Evolutionary conservation across 2,888 invertebrate genomes (phyloP), one percentile per base, ranked within the genome.

Genomic region (Hanleya hanleyi): DNA sequence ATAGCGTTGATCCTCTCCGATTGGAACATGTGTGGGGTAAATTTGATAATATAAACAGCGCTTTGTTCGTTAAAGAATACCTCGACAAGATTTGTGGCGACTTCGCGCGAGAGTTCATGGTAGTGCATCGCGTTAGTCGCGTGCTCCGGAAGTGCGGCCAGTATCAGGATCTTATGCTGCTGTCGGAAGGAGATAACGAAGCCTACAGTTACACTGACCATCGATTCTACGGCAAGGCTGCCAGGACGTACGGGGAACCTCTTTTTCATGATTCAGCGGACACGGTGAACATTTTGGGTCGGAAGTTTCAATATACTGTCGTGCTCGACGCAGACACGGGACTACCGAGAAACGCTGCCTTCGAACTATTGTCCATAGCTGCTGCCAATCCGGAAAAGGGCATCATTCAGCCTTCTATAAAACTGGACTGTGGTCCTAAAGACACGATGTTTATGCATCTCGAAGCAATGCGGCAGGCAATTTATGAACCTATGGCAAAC

Each of bases 391-490:
- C 87, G 15, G 83, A 85, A 29, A 74, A 81, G 18, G 86, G 85
- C 6, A 86, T 87, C 49, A 84, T 87, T 37, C 87, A 86, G 69
- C 86, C 86, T 3, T 77, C 85, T 3, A 86, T 87, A 18, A 85
- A 86, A 73, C 77, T 87, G 12, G 77, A 81, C 64, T 85, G 82
- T 37, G 61, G 76, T 7, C 51, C 38, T 9, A 77, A 78, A 0
- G 87, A 86, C 73, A 86, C 87, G 0, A 81, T 87, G 57, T 87
- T 84, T 72, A 87, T 87, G 86, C 84, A 86, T 67, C 69, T 87
- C 51, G 86, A 87, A 74, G 69, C 78, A 5, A 81, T 86, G 81
- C 71, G 86, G 62, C 86, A 87, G 51, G 71, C 79, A 32, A 81
- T 86, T 29, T 85, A 84, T 71, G 86, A 84, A 68, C 86, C 87